These are phyloP conservation scores for Intellagama lesueurii DNA, from an alignment of 2,797 vertebrate species.

Conservation along the genomic window DNA sequence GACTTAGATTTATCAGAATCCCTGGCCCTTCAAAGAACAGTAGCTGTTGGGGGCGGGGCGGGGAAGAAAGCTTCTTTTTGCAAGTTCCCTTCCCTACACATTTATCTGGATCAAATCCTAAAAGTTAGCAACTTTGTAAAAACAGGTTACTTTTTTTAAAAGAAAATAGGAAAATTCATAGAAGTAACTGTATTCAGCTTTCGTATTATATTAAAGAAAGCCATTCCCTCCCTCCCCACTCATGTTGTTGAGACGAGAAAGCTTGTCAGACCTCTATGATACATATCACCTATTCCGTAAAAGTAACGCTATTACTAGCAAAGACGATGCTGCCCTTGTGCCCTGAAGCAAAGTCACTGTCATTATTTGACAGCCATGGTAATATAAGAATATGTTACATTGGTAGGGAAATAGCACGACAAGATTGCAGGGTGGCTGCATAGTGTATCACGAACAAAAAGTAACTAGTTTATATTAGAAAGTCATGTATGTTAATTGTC, in stretches of 20 bases:
- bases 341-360: conserved; percentile 64
- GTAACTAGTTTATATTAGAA: conserved; percentile 28
- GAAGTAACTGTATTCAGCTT: conserved; percentile 57
- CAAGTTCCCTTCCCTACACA: not conserved
- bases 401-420: conserved; percentile 55
- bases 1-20: not conserved
- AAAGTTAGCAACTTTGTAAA: conserved; percentile 34
- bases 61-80: not conserved
- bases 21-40: not conserved
- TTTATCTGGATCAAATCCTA: not conserved
- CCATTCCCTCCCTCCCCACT: not conserved
- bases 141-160: rapidly evolving
- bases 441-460: conserved; percentile 53
- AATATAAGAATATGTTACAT: conserved; percentile 58
- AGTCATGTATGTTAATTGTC: conserved; percentile 41
- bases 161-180: conserved; percentile 22
- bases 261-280: conserved; percentile 67
- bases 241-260: conserved; percentile 64
- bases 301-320: conserved; percentile 72
- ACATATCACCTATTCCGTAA: conserved; percentile 66
- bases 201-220: conserved; percentile 33
- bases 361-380: conserved; percentile 71
- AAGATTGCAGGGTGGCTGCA: conserved; percentile 50
- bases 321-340: conserved; percentile 63
- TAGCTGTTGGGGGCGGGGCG: no score